phyloP scores from a whole-genome alignment of 2,888 invertebrate species.

The Pachydiplax longipennis region DNA sequence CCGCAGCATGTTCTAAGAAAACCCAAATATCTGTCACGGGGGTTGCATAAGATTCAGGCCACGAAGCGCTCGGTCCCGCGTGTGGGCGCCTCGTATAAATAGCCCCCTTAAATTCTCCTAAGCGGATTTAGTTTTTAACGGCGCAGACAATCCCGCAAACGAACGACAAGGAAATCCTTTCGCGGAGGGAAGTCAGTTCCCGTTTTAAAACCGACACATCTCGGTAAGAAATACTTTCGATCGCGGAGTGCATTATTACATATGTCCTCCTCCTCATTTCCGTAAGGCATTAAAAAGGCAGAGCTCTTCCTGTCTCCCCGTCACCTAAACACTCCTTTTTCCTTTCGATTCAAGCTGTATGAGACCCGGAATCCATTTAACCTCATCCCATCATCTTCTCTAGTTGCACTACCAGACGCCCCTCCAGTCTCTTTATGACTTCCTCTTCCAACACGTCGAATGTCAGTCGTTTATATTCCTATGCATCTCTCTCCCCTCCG shows the following conservation, averaged over 20 bases:
- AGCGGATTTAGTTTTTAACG: too few relatives aligned
- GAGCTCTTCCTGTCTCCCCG: neutral
- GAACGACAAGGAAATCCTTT: too few relatives aligned
- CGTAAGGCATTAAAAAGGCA: neutral
- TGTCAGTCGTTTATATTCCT: neutral
- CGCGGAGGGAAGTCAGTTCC: too few relatives aligned
- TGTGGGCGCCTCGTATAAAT: too few relatives aligned
- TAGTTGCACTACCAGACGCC: neutral
- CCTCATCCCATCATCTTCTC: neutral
- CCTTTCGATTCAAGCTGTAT: neutral
- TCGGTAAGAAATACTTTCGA: too few relatives aligned
- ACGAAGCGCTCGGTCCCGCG: too few relatives aligned
- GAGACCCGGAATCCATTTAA: neutral
- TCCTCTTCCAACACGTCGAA: slow-evolving; percentile 7
- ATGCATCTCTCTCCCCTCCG: neutral
- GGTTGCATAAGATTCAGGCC: neutral
- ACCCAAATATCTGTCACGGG: neutral
- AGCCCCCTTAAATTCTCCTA: too few relatives aligned
- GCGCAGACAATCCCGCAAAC: too few relatives aligned
- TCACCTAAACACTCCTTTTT: neutral
- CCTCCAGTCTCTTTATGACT: neutral
- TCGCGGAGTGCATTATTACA: too few relatives aligned
- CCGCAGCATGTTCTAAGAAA: neutral
- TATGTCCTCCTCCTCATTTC: neutral
- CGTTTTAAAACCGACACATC: too few relatives aligned